Conservation (phyloP, 2,113 vertebrate species). For the Podarcis muralis region DNA sequence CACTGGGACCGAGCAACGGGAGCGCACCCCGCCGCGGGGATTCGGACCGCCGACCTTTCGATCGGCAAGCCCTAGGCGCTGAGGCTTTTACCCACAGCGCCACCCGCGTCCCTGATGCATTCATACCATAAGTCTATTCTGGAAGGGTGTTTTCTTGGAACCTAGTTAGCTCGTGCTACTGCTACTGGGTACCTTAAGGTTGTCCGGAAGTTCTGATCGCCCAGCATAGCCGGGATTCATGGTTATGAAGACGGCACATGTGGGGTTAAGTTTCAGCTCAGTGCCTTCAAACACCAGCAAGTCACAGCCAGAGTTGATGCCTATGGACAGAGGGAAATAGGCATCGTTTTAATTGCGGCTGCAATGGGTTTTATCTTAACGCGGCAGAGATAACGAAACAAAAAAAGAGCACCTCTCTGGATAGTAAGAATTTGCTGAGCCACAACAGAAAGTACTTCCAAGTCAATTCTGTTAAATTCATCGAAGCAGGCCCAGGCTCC, state of each 20-base stretch:
- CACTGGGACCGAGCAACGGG: too few species aligned
- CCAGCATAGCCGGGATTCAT: constrained; percentile 96
- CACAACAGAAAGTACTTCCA: constrained; percentile 93
- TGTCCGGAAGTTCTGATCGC: constrained; percentile 90
- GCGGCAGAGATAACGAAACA: neutral
- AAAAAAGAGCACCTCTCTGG: constrained; percentile 84
- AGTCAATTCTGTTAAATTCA: constrained; percentile 94
- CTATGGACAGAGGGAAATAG: constrained; percentile 64
- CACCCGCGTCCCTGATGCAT: too few species aligned
- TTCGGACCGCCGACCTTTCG: too few species aligned
- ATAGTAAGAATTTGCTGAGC: constrained; percentile 95
- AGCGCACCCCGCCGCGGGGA: too few species aligned
- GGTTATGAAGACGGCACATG: constrained; percentile 91
- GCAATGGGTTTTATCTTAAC: neutral
- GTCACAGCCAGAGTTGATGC: constrained; percentile 81
- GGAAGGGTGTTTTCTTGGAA: too few species aligned
- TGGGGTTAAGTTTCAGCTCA: constrained; percentile 86
- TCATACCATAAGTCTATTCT: too few species aligned
- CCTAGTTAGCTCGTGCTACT: too few species aligned
- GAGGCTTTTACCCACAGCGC: too few species aligned
- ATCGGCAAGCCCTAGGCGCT: too few species aligned
- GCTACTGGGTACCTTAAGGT: constrained; percentile 82
- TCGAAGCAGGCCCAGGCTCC: constrained; percentile 95
- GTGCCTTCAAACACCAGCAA: constrained; percentile 89
- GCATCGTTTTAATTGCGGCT: neutral